Base-by-base conservation (phyloP, 2,797 vertebrate genomes). In the Melanogrammus aeglefinus region DNA sequence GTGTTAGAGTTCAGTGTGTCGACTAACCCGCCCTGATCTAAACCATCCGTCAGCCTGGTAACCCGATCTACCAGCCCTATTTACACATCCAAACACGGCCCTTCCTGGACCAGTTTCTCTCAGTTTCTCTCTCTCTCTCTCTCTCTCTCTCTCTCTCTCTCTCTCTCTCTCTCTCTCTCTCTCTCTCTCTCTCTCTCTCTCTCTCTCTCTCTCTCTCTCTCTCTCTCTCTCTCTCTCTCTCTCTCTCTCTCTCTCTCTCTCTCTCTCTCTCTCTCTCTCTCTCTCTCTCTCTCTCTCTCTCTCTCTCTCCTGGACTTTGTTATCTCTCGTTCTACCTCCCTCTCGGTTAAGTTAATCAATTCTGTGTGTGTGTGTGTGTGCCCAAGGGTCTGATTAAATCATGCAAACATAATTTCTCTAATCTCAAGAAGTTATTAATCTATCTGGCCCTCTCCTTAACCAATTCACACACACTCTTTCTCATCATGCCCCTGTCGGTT, bases 1-100 rank as follows among this genome's bases (percentile, higher is more conserved):
- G 57, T 13, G 24, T 71, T 71, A 74, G 78, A 86, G 89, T 87
- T 90, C 81, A 90, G 79, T 85, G 85, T 88, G 87, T 91, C 88
- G 82, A 80, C 78, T 88, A 72, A 89, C 87, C 87, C 79, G 47
- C 78, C 78, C 73, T 89, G 79, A 90, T 88, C 87, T 87, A 74
- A 86, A 75, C 83, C 83, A 80, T 80, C 78, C 85, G 72, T 88
- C 89, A 88, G 77, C 57, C 79, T 77, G 79, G 82, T 77, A 27
- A 47, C 79, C 0, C 7, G 24, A 29, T 29, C 10, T 33, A 33
- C 76, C 76, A 31, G 76, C 12, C 0, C 63, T 77, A 35, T 83
- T 88, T 81, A 75, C 78, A 33, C 74, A 21, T 83, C 27, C 63
- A 75, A 77, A 76, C 77, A 82, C 83, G 78, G 82, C 79, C 82